Base-by-base conservation (phyloP, 2,113 vertebrate genomes). In the Lophotis ruficrista region DNA sequence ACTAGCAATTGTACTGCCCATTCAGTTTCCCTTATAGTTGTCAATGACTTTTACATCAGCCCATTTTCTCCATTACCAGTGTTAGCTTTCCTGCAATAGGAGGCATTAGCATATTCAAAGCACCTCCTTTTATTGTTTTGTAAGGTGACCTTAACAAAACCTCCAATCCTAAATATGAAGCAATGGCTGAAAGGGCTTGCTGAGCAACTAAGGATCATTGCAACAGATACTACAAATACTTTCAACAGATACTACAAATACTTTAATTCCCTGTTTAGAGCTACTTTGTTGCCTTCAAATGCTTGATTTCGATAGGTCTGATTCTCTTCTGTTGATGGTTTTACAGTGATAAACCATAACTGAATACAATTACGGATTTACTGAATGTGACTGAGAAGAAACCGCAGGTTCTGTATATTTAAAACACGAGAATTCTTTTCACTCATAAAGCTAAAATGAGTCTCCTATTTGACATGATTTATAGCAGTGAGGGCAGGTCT, bases 381-480 rank as follows among this genome's bases (percentile, higher is more conserved):
- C 64, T 91, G 65, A 82, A 60, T 57, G 28, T 61, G 54, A 89
- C 12, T 50, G 64, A 76, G 76, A 43, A 83, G 72, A 83, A 92
- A 89, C 28, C 53, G 69, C 25, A 56, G 13, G 22, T 60, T 93
- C 56, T 78, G 9, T 90, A 12, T 64, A 54, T 89, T 84, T 92
- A 79, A 92, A 96, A 69, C 37, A 79, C 24, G 24, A 64, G 56
- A 83, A 41, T 83, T 87, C 41, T 93, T 95, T 91, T 69, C 69
- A 82, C 43, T 96, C 4, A 13, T 53, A 80, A 89, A 86, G 18
- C 37, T 91, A 72, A 92, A 90, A 87, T 68, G 47, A 60, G 37
- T 93, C 65, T 94, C 65, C 79, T 94, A 58, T 92, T 92, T 96
- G 96, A 94, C 92, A 87, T 96, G 96, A 97, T 97, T 97, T 96